These are phyloP conservation scores for Anaspis maculata DNA, from an alignment of 2,888 invertebrate genomes.

Conservation along the genomic window DNA sequence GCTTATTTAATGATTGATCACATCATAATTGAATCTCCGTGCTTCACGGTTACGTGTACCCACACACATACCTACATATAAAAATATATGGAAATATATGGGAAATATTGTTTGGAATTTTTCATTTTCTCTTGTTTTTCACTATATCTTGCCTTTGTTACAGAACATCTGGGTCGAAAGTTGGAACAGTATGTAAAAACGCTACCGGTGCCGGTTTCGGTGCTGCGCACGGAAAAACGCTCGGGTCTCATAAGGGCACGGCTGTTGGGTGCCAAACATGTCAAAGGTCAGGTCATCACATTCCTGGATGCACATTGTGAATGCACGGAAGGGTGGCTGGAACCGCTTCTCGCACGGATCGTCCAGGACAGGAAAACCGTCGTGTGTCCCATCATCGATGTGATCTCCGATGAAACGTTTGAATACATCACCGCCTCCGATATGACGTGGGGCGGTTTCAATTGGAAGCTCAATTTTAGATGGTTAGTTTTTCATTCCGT, in stretches of 20 bases:
- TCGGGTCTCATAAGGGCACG: slow-evolving; percentile 95
- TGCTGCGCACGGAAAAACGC: slow-evolving; percentile 83
- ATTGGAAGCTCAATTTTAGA: slow-evolving; percentile 98
- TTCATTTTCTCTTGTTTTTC: too few relatives aligned
- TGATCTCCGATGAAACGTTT: slow-evolving; percentile 97
- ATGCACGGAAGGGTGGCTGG: slow-evolving; percentile 98
- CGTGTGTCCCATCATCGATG: slow-evolving; percentile 97
- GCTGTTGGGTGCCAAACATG: slow-evolving; percentile 87
- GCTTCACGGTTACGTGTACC: too few relatives aligned
- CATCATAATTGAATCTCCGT: too few relatives aligned
- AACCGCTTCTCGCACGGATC: slow-evolving; percentile 86
- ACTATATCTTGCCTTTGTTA: too few relatives aligned
- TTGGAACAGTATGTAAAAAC: slow-evolving; percentile 83
- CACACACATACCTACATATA: too few relatives aligned
- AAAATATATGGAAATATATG: too few relatives aligned
- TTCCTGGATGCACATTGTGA: slow-evolving; percentile 99
- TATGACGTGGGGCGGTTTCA: slow-evolving; percentile 99
- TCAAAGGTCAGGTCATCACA: slow-evolving; percentile 85
- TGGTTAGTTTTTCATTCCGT: slow-evolving; percentile 69
- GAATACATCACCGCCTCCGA: slow-evolving; percentile 98
- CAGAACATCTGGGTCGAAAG: slow-evolving; percentile 81
- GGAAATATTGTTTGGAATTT: too few relatives aligned
- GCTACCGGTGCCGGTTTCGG: slow-evolving; percentile 77
- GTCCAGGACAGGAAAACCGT: slow-evolving; percentile 88
- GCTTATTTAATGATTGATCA: too few relatives aligned